Conservation (phyloP, 1,140 invertebrate species). For the Eueides isabella region DNA sequence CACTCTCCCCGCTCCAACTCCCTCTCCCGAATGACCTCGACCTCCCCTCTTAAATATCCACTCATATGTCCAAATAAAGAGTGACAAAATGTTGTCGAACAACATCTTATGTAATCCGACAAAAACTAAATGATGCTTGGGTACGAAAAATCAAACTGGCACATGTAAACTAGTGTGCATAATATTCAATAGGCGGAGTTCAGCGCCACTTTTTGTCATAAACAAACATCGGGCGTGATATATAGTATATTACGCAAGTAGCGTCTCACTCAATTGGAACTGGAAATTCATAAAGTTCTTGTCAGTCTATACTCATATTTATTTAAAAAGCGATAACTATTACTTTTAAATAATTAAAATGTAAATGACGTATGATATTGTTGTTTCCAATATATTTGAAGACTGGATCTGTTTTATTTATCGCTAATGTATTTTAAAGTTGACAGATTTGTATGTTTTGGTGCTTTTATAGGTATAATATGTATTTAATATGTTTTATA, state of each 20-base stretch:
- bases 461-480: background rate
- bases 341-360: background rate
- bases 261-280: too few species aligned
- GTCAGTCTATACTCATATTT: background rate
- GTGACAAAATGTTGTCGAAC: conserved; percentile 16
- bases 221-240: too few species aligned
- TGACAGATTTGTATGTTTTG: background rate
- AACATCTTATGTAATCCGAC: too few species aligned
- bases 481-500: background rate
- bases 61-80: conserved; percentile 43
- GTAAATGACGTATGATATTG: background rate
- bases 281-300: too few species aligned
- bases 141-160: too few species aligned
- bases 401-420: conserved; percentile 6
- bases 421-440: background rate
- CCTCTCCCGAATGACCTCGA: conserved; percentile 49
- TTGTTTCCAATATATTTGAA: background rate
- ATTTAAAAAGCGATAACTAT: background rate
- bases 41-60: conserved; percentile 60
- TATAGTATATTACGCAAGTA: too few species aligned
- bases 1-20: conserved; percentile 60
- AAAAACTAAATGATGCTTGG: too few species aligned
- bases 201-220: too few species aligned
- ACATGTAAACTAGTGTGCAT: too few species aligned
- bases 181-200: too few species aligned